A percentile compares a stretch with the other conserved stretches of the same genome.
Evolutionary conservation across 2,888 invertebrate genomes (phyloP).

Genomic region (Dryocosmus kuriphilus): DNA sequence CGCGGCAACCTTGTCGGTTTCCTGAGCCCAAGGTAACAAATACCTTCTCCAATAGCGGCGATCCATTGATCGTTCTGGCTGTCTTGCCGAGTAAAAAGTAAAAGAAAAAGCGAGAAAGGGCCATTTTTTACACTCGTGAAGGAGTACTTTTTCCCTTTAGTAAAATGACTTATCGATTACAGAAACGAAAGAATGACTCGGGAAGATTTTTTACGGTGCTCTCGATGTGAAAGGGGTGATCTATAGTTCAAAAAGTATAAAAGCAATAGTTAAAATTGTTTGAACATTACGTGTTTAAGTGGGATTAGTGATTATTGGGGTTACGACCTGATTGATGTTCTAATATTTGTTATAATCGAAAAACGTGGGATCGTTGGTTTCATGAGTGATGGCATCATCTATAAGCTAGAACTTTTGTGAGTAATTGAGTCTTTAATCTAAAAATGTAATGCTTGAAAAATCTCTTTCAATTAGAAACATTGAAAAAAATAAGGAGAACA

Average conservation of each 20-base stretch:
- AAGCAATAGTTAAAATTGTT: background rate
- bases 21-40: constrained; percentile 46
- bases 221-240: background rate
- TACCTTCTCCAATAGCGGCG: constrained; percentile 15
- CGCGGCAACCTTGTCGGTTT: constrained; percentile 47
- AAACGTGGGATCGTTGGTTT: too few relatives aligned
- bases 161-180: background rate
- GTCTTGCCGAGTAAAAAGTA: background rate
- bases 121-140: background rate
- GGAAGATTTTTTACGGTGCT: background rate
- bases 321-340: too few relatives aligned
- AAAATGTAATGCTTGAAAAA: too few relatives aligned
- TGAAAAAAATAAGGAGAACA: too few relatives aligned
- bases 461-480: too few relatives aligned
- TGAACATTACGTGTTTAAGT: background rate
- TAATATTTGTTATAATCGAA: too few relatives aligned
- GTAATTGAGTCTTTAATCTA: too few relatives aligned
- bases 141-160: background rate
- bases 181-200: background rate
- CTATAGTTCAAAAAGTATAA: background rate
- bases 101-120: background rate
- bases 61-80: constrained; percentile 1
- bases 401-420: too few relatives aligned
- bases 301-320: background rate
- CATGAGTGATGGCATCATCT: too few relatives aligned